These are phyloP conservation scores for Elysia crispata DNA, from an alignment of 2,888 invertebrate genomes.

Conservation along the genomic window DNA sequence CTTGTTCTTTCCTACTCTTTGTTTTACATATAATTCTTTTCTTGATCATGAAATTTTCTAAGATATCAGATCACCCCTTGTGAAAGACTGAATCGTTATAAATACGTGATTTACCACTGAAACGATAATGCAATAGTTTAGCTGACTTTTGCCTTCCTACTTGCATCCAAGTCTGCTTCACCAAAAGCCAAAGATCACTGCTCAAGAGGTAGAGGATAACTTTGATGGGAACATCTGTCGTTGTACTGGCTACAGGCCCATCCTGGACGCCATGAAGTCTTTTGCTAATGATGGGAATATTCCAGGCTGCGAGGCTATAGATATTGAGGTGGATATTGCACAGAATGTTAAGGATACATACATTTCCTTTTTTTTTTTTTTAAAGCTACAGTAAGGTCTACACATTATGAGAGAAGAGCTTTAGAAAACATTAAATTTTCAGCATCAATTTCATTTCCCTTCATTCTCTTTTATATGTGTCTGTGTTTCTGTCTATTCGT, in stretches of 20 bases:
- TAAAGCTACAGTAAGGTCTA: too few relatives aligned
- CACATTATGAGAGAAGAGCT: too few relatives aligned
- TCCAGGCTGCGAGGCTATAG: conserved; percentile 41
- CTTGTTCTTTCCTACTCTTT: too few relatives aligned
- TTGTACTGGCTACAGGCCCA: conserved; percentile 87
- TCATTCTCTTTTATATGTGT: not conserved
- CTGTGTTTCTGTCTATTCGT: not conserved
- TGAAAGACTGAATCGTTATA: too few relatives aligned
- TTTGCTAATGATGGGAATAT: conserved; percentile 79
- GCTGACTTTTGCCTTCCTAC: not conserved
- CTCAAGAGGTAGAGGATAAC: conserved; percentile 84
- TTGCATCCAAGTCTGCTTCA: conserved; percentile 58
- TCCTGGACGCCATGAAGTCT: conserved; percentile 87
- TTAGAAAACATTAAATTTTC: too few relatives aligned
- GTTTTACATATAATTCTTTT: too few relatives aligned
- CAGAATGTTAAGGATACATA: too few relatives aligned
- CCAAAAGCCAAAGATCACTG: conserved; percentile 78
- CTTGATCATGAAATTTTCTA: too few relatives aligned
- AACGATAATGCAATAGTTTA: too few relatives aligned
- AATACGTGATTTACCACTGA: too few relatives aligned
- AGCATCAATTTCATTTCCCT: not conserved
- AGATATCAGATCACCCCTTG: too few relatives aligned
- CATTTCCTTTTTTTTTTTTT: too few relatives aligned
- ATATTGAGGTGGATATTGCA: conserved; percentile 51
- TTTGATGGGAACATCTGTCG: conserved; percentile 86